A percentile compares a stretch with the other conserved stretches of the same genome.
Conservation (phyloP, 2,797 vertebrate genomes). For the Cebuella pygmaea region DNA sequence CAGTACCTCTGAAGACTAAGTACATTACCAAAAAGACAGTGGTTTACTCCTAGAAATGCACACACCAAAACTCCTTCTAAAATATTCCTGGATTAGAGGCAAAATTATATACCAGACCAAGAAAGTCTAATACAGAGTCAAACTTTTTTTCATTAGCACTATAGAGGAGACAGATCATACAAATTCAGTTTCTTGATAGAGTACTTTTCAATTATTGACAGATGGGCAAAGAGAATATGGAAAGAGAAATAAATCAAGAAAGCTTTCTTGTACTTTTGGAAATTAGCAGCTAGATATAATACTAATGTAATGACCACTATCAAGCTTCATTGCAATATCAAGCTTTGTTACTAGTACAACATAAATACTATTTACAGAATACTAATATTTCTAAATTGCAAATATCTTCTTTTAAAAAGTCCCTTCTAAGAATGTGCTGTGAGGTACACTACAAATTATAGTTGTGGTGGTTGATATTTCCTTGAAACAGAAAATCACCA, state of each 20-base stretch:
- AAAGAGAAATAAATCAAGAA: not conserved
- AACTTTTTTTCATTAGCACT: not conserved
- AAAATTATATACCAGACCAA: not conserved
- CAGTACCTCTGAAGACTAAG: not conserved
- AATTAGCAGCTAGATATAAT: not conserved
- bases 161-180: not conserved
- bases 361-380: not conserved
- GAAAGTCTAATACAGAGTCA: not conserved
- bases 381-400: not conserved
- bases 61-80: not conserved
- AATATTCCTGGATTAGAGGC: not conserved
- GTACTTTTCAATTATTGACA: slow-evolving; percentile 2
- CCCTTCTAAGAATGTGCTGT: not conserved
- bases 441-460: slow-evolving; percentile 9
- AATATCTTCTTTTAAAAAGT: slow-evolving; percentile 60
- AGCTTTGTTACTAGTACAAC: slow-evolving; percentile 13
- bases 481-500: slow-evolving; percentile 56
- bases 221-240: not conserved
- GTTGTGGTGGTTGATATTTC: slow-evolving; percentile 34
- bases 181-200: not conserved
- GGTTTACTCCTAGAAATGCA: not conserved
- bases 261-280: not conserved
- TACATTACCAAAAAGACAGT: not conserved
- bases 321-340: not conserved
- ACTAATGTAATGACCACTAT: not conserved